Base-by-base conservation (phyloP, 2,797 vertebrate species). In the Neostethus bicornis region DNA sequence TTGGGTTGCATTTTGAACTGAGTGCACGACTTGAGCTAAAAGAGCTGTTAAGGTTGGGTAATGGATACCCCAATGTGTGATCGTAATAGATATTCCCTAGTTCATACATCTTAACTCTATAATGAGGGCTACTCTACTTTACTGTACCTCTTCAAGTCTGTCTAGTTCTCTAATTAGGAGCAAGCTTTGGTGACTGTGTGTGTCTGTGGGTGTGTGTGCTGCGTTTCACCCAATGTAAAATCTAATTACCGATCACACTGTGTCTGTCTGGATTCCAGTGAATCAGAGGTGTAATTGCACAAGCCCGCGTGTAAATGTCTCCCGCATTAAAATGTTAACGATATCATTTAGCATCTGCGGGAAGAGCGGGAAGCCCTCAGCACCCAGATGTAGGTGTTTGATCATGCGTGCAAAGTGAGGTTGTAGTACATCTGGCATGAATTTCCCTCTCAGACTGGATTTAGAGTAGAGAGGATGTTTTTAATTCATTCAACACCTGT, bases 261-360 rank as follows among this genome's bases (percentile, higher is more conserved):
- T 85, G 85, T 89, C 84, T 86, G 85, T 87, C 83, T 81, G 81
- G 83, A 87, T 90, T 88, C 75, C 83, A 80, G 72, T 80, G 85
- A 91, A 90, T 91, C 86, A 79, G 85, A 89, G 81, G 81, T 89
- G 85, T 90, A 91, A 91, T 91, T 90, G 91, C 68, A 70, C 85
- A 79, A 87, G 79, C 80, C 81, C 29, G 62, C 44, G 73, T 86
- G 85, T 88, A 89, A 91, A 89, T 90, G 88, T 89, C 83, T 89
- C 74, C 78, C 81, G 81, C 86, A 84, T 92, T 89, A 88, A 90
- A 90, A 91, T 87, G 89, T 90, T 91, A 91, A 91, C 86, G 73
- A 89, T 90, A 89, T 90, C 81, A 85, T 92, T 91, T 90, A 89
- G 83, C 85, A 87, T 87, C 80, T 81, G 85, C 52, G 39, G 79